Conservation (phyloP, 2,113 vertebrate genomes). For the Puma concolor region DNA sequence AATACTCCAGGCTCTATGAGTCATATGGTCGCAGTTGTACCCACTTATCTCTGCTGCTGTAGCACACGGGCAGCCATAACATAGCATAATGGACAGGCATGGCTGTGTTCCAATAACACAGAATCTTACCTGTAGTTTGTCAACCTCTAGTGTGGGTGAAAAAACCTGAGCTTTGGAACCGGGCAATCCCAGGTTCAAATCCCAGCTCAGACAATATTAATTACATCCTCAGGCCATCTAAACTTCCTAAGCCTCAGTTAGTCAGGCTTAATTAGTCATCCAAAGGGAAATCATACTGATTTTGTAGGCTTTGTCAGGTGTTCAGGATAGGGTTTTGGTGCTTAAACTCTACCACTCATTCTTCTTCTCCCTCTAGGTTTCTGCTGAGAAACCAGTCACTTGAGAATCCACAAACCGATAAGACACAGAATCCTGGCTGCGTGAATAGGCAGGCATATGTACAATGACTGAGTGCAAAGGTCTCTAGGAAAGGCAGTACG, state of each 20-base stretch:
- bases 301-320: neutral
- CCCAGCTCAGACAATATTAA: neutral
- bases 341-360: neutral
- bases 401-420: neutral
- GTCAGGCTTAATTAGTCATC: neutral
- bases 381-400: neutral
- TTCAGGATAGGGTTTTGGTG: neutral
- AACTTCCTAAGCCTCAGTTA: neutral
- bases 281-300: neutral
- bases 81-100: neutral
- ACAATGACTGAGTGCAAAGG: neutral
- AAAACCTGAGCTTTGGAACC: neutral
- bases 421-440: neutral
- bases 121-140: neutral
- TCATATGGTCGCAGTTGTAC: neutral
- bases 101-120: neutral
- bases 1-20: neutral
- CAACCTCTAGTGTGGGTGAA: neutral
- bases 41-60: neutral
- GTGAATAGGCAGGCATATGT: neutral
- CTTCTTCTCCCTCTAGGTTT: neutral
- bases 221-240: neutral
- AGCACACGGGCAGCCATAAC: too few relatives aligned
- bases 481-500: neutral
- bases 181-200: neutral